phyloP scores from a whole-genome alignment of 2,113 vertebrate species.

The Solenodon paradoxus region DNA sequence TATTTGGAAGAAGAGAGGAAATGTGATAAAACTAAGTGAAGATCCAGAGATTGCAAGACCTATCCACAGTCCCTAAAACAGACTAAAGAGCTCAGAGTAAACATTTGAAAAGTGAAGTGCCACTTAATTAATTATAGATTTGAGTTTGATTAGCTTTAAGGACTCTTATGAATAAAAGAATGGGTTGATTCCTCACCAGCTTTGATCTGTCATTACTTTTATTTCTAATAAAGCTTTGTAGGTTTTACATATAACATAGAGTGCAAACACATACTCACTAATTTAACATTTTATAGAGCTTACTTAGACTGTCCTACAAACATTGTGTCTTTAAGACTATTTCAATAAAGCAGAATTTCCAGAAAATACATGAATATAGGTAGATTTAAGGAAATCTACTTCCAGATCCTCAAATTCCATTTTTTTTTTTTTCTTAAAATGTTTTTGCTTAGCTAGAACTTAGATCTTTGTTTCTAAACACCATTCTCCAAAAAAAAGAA shows the following conservation, averaged over 20 bases:
- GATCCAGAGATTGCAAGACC: constrained; percentile 31
- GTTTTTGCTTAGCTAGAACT: not conserved
- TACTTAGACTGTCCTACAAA: not conserved
- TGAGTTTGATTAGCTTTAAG: constrained; percentile 14
- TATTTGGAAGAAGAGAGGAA: constrained; percentile 74
- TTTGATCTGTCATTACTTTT: not conserved
- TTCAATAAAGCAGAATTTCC: not conserved
- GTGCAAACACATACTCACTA: not conserved
- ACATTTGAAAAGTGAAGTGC: constrained; percentile 27
- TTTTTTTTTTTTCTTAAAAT: constrained; percentile 16
- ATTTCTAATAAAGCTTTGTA: not conserved
- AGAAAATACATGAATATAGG: not conserved
- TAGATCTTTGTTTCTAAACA: constrained; percentile 22
- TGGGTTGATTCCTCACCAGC: constrained; percentile 18
- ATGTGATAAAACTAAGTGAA: constrained; percentile 47
- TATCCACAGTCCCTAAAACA: not conserved
- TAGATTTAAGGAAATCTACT: not conserved
- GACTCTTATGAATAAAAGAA: not conserved
- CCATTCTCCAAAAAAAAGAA: not conserved
- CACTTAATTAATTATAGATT: constrained; percentile 53
- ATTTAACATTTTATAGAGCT: constrained; percentile 1
- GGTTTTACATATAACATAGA: not conserved
- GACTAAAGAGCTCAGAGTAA: not conserved
- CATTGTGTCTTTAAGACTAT: not conserved
- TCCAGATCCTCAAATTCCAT: not conserved